phyloP scores from a whole-genome alignment of 1,140 invertebrate species.

The Cyrtorhinus lividipennis region DNA sequence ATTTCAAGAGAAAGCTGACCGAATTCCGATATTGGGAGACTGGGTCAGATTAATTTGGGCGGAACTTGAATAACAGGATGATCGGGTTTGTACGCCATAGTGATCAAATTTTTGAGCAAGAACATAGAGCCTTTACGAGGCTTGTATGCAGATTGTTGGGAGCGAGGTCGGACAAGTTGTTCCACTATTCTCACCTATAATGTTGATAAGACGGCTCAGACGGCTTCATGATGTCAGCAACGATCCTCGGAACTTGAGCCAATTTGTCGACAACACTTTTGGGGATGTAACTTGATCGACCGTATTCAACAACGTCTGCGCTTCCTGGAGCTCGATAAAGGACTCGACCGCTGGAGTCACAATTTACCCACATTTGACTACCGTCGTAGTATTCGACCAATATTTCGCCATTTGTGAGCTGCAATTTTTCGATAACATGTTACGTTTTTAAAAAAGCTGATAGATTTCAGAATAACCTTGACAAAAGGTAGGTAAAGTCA shows the following conservation, averaged over 20 bases:
- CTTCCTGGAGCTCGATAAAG: not conserved
- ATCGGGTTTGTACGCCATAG: too few relatives aligned
- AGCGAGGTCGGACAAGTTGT: too few relatives aligned
- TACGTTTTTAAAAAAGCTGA: not conserved
- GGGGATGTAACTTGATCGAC: not conserved
- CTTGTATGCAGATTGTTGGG: too few relatives aligned
- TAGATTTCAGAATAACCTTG: not conserved
- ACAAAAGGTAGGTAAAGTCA: not conserved
- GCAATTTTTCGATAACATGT: not conserved
- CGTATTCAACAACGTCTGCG: not conserved
- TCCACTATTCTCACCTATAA: too few relatives aligned
- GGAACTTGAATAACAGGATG: too few relatives aligned
- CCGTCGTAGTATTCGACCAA: constrained; percentile 4
- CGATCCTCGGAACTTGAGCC: not conserved
- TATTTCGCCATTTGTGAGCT: constrained; percentile 5
- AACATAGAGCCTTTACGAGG: too few relatives aligned
- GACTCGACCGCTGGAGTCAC: not conserved
- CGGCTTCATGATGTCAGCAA: not conserved
- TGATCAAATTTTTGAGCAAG: too few relatives aligned
- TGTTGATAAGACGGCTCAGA: not conserved
- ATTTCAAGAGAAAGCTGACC: too few relatives aligned
- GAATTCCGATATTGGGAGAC: too few relatives aligned
- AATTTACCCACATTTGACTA: constrained; percentile 3
- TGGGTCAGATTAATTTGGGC: too few relatives aligned
- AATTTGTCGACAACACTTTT: not conserved